These are phyloP conservation scores for Trididemnum nubilum DNA, from an alignment of 23 tunicate genomes.

Conservation along the genomic window DNA sequence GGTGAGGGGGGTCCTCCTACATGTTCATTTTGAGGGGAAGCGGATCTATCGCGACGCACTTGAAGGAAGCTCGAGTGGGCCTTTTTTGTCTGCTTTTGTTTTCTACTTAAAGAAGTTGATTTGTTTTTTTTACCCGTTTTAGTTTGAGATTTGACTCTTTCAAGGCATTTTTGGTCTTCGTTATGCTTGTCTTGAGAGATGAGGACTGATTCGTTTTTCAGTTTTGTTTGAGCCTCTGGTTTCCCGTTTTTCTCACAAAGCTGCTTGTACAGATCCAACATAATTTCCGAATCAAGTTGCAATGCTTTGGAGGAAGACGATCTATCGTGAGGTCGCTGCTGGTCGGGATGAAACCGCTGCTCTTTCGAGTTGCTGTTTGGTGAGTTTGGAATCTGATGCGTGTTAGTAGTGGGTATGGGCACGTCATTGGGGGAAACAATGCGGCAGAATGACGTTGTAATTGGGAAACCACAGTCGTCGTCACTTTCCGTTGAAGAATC, in stretches of 20 bases:
- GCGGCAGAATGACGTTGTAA: conserved; percentile 22
- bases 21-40: too few species aligned
- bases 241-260: conserved; percentile 1
- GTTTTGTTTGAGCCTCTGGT: neutral
- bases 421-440: neutral
- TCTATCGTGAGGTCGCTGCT: neutral
- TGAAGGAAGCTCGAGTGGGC: too few species aligned
- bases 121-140: too few species aligned
- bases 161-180: too few species aligned
- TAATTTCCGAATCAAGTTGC: neutral
- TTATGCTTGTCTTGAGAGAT: too few species aligned
- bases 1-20: too few species aligned
- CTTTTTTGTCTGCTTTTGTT: too few species aligned
- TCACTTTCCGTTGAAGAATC: conserved; percentile 5
- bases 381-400: too few species aligned
- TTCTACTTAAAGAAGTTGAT: too few species aligned
- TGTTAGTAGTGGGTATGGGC: neutral
- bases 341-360: too few species aligned
- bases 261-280: conserved; percentile 6
- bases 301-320: neutral
- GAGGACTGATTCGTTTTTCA: neutral
- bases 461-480: neutral
- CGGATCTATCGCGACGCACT: too few species aligned
- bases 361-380: neutral
- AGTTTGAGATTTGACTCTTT: too few species aligned